Evolutionary conservation across 2,797 vertebrate genomes (phyloP).

Genomic region (Pangasius mekongensis): DNA sequence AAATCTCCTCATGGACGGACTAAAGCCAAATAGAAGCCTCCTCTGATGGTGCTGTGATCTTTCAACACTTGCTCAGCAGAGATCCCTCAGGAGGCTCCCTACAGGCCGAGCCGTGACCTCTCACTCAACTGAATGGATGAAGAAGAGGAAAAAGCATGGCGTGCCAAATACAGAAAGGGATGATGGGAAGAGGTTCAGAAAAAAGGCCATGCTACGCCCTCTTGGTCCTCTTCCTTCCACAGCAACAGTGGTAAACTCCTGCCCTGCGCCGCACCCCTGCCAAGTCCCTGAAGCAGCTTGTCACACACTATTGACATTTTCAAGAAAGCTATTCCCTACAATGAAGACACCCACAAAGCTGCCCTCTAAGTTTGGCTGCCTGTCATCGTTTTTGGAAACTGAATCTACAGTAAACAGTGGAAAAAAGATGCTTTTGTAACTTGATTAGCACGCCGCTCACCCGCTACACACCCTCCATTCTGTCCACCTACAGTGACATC

Average conservation of each 20-base stretch:
- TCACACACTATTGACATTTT: constrained; percentile 69
- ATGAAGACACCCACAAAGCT: constrained; percentile 60
- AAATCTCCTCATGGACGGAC: constrained; percentile 14
- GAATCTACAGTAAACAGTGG: constrained; percentile 11
- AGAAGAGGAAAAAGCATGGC: constrained; percentile 62
- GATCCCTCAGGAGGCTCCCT: constrained; percentile 69
- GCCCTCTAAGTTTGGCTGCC: constrained; percentile 51
- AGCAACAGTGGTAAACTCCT: constrained; percentile 54
- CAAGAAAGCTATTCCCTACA: constrained; percentile 63
- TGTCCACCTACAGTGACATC: not conserved
- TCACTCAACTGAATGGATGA: constrained; percentile 72
- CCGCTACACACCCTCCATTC: not conserved
- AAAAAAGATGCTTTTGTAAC: constrained; percentile 19
- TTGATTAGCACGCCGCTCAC: not conserved
- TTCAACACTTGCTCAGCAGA: constrained; percentile 72
- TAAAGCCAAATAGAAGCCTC: constrained; percentile 63
- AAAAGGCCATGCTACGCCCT: constrained; percentile 43
- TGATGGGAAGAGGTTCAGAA: constrained; percentile 65
- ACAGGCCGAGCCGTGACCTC: constrained; percentile 75
- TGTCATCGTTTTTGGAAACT: constrained; percentile 22
- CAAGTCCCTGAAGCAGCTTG: constrained; percentile 66
- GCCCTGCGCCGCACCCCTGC: constrained; percentile 52
- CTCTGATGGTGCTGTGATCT: constrained; percentile 74
- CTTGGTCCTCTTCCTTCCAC: constrained; percentile 54
- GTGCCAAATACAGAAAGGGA: constrained; percentile 48